Conservation (phyloP, 1,140 invertebrate genomes). For the Nasonia longicornis region DNA sequence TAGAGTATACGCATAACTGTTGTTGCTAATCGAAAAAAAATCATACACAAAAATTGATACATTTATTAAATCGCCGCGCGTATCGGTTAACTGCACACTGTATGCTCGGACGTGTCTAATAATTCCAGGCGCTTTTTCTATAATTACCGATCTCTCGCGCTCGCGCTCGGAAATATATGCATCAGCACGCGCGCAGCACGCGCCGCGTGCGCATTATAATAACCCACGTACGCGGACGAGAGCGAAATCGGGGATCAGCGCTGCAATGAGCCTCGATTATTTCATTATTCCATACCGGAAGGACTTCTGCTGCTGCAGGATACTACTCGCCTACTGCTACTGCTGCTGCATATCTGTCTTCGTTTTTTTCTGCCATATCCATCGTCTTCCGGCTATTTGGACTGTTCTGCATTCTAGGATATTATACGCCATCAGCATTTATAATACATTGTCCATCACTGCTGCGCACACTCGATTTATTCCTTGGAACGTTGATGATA, state of each 20-base stretch:
- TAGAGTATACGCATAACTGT: too few relatives aligned
- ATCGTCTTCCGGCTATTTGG: slow-evolving; percentile 17
- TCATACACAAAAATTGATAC: too few relatives aligned
- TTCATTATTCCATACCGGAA: neutral
- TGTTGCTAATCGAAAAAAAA: too few relatives aligned
- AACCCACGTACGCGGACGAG: neutral
- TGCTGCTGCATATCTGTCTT: neutral
- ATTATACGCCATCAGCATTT: neutral
- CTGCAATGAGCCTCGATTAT: neutral
- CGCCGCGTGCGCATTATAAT: neutral
- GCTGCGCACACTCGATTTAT: slow-evolving; percentile 39
- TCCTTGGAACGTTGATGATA: slow-evolving; percentile 38
- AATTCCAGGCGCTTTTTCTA: neutral
- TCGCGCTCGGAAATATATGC: neutral
- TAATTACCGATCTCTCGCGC: slow-evolving; percentile 27
- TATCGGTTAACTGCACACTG: too few relatives aligned
- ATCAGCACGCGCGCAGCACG: neutral
- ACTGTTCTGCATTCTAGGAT: neutral
- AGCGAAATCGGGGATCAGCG: neutral
- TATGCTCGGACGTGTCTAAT: neutral
- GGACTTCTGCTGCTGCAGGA: neutral
- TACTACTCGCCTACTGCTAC: neutral
- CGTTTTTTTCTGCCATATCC: neutral
- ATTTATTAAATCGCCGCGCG: too few relatives aligned
- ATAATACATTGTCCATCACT: slow-evolving; percentile 11